Base-by-base conservation (phyloP, 2,888 invertebrate genomes). In the Amorpha juglandis region DNA sequence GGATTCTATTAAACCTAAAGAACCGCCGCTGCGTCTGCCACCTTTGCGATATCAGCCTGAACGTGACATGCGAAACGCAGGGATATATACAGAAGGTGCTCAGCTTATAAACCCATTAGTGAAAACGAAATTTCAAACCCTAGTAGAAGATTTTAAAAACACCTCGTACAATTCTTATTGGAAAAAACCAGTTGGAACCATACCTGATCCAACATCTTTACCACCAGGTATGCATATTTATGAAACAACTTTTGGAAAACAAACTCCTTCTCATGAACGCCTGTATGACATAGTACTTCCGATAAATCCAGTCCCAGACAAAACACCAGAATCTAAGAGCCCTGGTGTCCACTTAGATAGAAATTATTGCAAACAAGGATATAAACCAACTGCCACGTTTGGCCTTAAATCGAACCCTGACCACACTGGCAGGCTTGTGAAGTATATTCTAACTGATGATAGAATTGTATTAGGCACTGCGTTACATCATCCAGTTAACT, bases 231-330 rank as follows among this genome's bases (percentile, higher is more conserved):
- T 87, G 65, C 84, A 92, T 74, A 70, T 70, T 42, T 1, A 67
- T 9, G 75, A 73, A 0, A 90, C 87, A 0, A 89, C 86, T 7
- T 92, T 86, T 74, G 92, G 92, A 0, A 89, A 80, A 70, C 79
- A 82, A 68, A 85, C 83, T 1, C 63, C 72, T 11, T 77, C 69
- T 67, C 78, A 83, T 67, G 88, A 81, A 19, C 72, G 82, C 7
- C 71, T 91, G 4, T 92, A 92, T 70, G 91, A 93, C 68, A 74
- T 91, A 52, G 80, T 87, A 9, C 87, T 90, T 88, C 92, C 92
- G 0, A 89, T 84, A 74, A 74, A 74, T 1, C 86, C 90, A 11
- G 67, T 74, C 19, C 80, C 82, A n/a, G 89, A 89, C 69, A 86
- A 84, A 65, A 88, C 87, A 6, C 86, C 84, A 1, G 65, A 35